Conservation (phyloP, 2,797 vertebrate genomes). For the Pantherophis vulpinus region DNA sequence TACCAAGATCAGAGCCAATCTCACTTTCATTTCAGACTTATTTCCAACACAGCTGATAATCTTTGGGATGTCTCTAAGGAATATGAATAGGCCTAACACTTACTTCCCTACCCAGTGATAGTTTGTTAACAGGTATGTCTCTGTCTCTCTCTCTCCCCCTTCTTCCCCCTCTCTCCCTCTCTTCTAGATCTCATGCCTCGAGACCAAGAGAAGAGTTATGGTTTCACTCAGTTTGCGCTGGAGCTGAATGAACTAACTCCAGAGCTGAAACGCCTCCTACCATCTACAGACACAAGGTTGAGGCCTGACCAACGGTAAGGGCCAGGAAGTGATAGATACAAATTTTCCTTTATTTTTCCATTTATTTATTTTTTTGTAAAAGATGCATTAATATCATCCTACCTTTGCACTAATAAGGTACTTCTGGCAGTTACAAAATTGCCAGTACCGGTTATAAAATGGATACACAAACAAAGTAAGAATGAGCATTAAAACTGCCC, state of each 20-base stretch:
- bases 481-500: not conserved
- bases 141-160: fast-evolving
- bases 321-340: not conserved
- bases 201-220: constrained; percentile 82
- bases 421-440: not conserved
- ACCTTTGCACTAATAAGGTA: not conserved
- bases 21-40: not conserved
- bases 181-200: constrained; percentile 84
- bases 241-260: constrained; percentile 88
- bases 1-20: not conserved
- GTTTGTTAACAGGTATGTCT: not conserved
- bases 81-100: not conserved
- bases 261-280: constrained; percentile 80
- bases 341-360: not conserved
- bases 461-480: not conserved
- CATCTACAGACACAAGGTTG: constrained; percentile 86
- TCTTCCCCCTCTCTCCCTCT: not conserved
- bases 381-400: not conserved
- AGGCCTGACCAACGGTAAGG: constrained; percentile 90
- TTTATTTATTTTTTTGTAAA: not conserved
- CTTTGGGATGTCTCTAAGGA: not conserved
- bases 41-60: not conserved
- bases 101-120: not conserved
- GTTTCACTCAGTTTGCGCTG: constrained; percentile 90
- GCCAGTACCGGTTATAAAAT: not conserved